A percentile compares a stretch with the other conserved stretches of the same genome.
These are phyloP conservation scores for Elysia crispata DNA, from an alignment of 2,888 invertebrate species.

Conservation along the genomic window DNA sequence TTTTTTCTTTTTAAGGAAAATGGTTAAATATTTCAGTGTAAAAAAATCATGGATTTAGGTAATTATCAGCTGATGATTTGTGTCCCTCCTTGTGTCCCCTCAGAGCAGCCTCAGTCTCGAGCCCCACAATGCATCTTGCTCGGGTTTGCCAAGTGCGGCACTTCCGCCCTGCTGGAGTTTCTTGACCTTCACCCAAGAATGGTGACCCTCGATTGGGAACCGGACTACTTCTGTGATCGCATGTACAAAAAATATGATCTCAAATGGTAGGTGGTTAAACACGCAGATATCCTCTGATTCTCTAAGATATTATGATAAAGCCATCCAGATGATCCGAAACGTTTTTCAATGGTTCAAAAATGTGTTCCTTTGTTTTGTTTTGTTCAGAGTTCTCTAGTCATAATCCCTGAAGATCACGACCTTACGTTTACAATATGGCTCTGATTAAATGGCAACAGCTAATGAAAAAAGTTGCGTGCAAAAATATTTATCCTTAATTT, in stretches of 20 bases:
- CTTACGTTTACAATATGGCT: too few species aligned
- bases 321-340: background rate
- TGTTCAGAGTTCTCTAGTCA: background rate
- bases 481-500: too few species aligned
- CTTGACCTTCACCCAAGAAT: constrained; percentile 82
- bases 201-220: constrained; percentile 95
- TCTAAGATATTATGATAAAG: background rate
- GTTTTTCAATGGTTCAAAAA: background rate
- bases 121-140: constrained; percentile 78
- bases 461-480: too few species aligned
- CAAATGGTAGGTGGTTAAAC: constrained; percentile 24
- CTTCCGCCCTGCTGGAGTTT: constrained; percentile 78
- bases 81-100: background rate
- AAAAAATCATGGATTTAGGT: too few species aligned
- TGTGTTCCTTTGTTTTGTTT: background rate
- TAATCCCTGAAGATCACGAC: background rate
- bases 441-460: too few species aligned
- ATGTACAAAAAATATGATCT: constrained; percentile 45
- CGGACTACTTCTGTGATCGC: constrained; percentile 97
- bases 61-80: too few species aligned
- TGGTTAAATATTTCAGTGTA: too few species aligned
- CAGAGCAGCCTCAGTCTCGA: constrained; percentile 61
- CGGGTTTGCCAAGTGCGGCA: constrained; percentile 78
- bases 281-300: background rate
- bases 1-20: too few species aligned